Conservation (phyloP, 2,888 invertebrate species). For the Punctoribates punctum region DNA sequence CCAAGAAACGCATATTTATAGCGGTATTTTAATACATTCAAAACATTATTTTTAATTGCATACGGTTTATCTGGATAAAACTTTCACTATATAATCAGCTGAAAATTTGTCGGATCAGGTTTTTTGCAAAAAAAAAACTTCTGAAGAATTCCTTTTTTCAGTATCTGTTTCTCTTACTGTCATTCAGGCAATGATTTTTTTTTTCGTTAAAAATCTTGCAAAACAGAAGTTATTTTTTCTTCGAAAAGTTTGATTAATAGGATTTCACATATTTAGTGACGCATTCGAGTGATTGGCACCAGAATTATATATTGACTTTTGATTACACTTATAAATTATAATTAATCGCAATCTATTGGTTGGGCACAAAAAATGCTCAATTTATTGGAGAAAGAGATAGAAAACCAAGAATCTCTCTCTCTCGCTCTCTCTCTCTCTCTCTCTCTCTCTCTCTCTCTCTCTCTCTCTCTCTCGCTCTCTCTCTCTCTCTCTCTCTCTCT, state of each 20-base stretch:
- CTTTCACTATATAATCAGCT: no score
- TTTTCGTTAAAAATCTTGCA: not conserved
- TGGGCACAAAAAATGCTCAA: not conserved
- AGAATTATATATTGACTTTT: not conserved
- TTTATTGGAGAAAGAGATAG: not conserved
- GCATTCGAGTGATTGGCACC: not conserved
- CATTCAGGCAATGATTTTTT: not conserved
- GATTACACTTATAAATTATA: not conserved
- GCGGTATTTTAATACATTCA: no score
- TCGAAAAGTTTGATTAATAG: not conserved
- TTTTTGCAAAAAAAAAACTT: no score
- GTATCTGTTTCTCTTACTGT: not conserved
- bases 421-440: no score
- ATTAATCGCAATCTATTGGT: not conserved
- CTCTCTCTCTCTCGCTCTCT: no score
- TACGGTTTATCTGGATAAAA: no score
- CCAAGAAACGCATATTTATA: no score
- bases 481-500: no score
- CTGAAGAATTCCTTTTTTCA: not conserved
- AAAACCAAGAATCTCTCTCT: no score
- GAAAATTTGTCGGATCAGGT: no score
- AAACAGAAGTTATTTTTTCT: not conserved
- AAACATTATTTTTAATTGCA: no score
- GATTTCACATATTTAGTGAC: constrained; percentile 13
- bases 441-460: no score